Percentiles rank a stretch among this genome's conserved stretches.
These are phyloP conservation scores for Phenganax subtilis DNA, from an alignment of 92 coral and sea anemone species.

Conservation along the genomic window DNA sequence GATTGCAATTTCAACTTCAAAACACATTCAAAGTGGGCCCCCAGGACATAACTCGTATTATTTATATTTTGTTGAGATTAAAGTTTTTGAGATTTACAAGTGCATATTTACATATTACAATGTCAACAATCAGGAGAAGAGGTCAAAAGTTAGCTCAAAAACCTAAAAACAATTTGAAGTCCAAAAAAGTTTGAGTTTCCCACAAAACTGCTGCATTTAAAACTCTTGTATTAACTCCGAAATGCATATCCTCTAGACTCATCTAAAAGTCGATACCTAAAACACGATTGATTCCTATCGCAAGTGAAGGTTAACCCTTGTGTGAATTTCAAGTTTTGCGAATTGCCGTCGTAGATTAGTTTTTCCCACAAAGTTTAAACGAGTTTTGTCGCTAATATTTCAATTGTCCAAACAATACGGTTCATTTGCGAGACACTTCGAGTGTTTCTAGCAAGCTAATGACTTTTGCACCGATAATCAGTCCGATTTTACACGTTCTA, in stretches of 20 bases:
- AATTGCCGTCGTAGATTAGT: slow-evolving; percentile 3
- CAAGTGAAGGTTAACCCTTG: not conserved
- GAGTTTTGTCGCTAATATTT: not conserved
- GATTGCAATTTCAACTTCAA: no score
- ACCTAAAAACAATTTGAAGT: not conserved
- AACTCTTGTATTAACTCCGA: not conserved
- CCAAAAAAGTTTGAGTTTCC: not conserved
- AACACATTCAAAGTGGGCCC: no score
- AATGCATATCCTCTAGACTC: not conserved
- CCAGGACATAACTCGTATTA: not conserved
- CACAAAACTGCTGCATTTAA: not conserved
- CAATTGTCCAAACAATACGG: not conserved
- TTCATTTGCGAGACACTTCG: slow-evolving; percentile 12
- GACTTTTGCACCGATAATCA: not conserved
- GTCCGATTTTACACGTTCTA: slow-evolving; percentile 19
- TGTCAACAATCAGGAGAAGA: not conserved
- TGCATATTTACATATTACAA: not conserved
- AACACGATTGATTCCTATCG: not conserved
- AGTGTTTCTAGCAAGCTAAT: not conserved
- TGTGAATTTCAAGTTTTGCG: slow-evolving; percentile 4
- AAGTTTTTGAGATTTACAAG: slow-evolving; percentile 1
- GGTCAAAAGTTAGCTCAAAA: slow-evolving; percentile 1
- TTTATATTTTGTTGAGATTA: not conserved
- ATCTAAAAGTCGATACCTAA: not conserved
- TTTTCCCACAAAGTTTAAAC: slow-evolving; percentile 11